Evolutionary conservation across 2,797 vertebrate species (phyloP).

Genomic region (Oceanodroma leucorhoa): DNA sequence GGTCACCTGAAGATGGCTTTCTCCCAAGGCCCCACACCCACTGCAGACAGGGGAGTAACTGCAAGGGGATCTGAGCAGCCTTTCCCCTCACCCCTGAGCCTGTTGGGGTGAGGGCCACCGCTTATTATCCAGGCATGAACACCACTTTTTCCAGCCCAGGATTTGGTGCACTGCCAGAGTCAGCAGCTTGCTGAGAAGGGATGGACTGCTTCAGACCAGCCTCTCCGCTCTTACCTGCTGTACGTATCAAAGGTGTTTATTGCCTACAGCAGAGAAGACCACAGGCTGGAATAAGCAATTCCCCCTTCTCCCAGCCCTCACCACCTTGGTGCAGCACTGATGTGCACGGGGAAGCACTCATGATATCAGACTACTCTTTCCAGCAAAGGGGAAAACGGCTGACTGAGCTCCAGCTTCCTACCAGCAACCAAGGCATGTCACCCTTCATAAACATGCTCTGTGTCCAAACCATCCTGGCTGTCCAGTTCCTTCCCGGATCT

Average conservation of each 20-base stretch:
- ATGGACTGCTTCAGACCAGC: neutral
- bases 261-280: neutral
- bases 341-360: accelerated
- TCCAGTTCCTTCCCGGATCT: neutral
- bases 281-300: neutral
- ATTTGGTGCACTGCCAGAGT: neutral
- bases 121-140: neutral
- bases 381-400: neutral
- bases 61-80: neutral
- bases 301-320: neutral
- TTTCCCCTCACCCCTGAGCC: neutral
- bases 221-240: neutral
- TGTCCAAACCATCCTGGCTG: neutral
- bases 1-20: neutral
- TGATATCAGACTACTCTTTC: neutral
- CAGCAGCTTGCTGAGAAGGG: neutral
- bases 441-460: neutral
- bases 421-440: neutral
- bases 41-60: neutral
- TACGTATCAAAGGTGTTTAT: neutral
- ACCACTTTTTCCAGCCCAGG: neutral
- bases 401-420: neutral
- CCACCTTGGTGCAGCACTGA: neutral
- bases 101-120: neutral
- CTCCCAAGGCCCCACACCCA: neutral